These are phyloP conservation scores for Brotula barbata DNA, from an alignment of 2,797 vertebrate genomes.

Conservation along the genomic window DNA sequence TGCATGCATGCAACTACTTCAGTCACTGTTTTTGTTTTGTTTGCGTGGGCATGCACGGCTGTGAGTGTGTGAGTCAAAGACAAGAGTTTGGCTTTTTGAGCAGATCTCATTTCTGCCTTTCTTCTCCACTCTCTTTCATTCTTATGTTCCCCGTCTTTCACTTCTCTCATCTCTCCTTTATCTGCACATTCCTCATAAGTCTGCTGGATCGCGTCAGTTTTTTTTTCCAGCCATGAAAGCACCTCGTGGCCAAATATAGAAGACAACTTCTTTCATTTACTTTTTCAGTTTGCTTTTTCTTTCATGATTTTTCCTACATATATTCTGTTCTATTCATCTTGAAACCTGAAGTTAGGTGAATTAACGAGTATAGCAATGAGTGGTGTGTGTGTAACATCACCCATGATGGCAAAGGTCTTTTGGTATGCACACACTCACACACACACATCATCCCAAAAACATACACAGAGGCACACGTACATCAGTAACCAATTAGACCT, in stretches of 20 bases:
- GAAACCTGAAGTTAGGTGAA: slow-evolving; percentile 46
- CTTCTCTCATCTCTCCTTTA: background rate
- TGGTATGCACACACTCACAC: slow-evolving; percentile 27
- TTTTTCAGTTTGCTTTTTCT: slow-evolving; percentile 19
- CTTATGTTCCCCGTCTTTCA: slow-evolving; percentile 50
- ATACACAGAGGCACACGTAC: slow-evolving; percentile 28
- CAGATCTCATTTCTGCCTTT: slow-evolving; percentile 52
- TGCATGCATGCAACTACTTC: slow-evolving; percentile 26
- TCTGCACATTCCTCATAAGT: slow-evolving; percentile 42
- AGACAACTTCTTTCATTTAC: slow-evolving; percentile 25
- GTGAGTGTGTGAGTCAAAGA: slow-evolving; percentile 41
- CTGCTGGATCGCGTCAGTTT: slow-evolving; percentile 37
- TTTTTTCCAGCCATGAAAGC: slow-evolving; percentile 33
- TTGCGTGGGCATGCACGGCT: slow-evolving; percentile 45
- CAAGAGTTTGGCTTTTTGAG: slow-evolving; percentile 60
- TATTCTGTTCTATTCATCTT: slow-evolving; percentile 15
- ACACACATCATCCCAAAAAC: background rate
- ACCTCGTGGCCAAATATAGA: slow-evolving; percentile 53
- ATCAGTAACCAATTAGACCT: slow-evolving; percentile 73
- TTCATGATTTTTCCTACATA: slow-evolving; percentile 10
- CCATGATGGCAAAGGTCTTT: slow-evolving; percentile 12
- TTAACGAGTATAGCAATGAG: slow-evolving; percentile 4
- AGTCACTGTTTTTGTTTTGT: slow-evolving; percentile 57
- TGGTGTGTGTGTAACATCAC: slow-evolving; percentile 19
- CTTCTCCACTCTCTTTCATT: slow-evolving; percentile 42